Evolutionary conservation across 2,888 invertebrate species (phyloP).

Genomic region (Brenthis daphne): DNA sequence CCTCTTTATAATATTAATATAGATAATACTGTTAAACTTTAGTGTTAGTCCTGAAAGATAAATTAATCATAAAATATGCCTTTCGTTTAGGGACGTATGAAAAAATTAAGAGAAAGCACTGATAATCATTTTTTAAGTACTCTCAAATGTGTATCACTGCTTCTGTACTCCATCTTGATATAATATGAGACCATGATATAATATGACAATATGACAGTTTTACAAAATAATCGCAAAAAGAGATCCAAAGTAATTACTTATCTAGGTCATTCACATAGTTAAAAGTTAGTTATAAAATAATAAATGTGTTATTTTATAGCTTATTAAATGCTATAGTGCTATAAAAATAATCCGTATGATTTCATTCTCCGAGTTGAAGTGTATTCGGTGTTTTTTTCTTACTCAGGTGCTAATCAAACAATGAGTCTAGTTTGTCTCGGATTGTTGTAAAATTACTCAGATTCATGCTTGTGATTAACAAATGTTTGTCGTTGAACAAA

Average conservation of each 20-base stretch:
- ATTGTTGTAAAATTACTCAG: constrained; percentile 13
- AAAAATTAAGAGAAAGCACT: too few relatives aligned
- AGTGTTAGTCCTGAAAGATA: too few relatives aligned
- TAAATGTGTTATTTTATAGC: constrained; percentile 4
- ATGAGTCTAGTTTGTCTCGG: constrained; percentile 15
- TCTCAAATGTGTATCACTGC: too few relatives aligned
- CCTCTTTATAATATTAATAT: too few relatives aligned
- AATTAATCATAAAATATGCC: too few relatives aligned
- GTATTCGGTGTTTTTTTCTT: constrained; percentile 16
- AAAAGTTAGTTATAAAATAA: constrained; percentile 16
- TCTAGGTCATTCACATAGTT: constrained; percentile 13
- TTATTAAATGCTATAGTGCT: constrained; percentile 11
- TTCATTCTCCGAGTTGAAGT: constrained; percentile 3
- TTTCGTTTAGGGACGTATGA: too few relatives aligned
- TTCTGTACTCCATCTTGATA: too few relatives aligned
- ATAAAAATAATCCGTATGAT: constrained; percentile 21
- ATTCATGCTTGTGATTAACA: not conserved
- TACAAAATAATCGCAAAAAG: constrained; percentile 6
- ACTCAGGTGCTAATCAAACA: constrained; percentile 28
- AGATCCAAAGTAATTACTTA: constrained; percentile 1
- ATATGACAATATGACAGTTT: not conserved
- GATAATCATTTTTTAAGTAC: too few relatives aligned
- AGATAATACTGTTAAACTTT: too few relatives aligned
- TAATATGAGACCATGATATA: too few relatives aligned
- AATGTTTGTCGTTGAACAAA: not conserved